Evolutionary conservation across 2,113 vertebrate species (phyloP).

Genomic region (Nothoprocta perdicaria): DNA sequence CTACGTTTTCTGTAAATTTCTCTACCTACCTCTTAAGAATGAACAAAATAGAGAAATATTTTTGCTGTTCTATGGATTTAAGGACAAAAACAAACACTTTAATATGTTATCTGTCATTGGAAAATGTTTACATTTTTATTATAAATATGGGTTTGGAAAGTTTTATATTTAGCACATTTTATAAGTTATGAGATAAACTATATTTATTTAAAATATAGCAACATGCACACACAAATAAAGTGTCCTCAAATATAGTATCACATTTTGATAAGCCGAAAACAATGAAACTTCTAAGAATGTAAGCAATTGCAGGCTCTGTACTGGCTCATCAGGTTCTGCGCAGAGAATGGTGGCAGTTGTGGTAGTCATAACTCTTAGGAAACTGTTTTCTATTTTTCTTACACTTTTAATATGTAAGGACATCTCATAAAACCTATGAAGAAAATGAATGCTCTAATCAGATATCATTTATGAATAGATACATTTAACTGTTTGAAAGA

Average conservation of each 20-base stretch:
- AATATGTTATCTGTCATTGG: neutral
- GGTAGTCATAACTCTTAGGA: neutral
- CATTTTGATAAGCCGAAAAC: neutral
- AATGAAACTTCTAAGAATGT: neutral
- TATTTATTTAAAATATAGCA: neutral
- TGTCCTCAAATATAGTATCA: neutral
- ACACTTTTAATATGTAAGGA: neutral
- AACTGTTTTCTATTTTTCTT: neutral
- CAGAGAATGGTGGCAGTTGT: neutral
- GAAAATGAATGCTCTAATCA: neutral
- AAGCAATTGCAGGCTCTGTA: neutral
- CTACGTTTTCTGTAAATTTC: neutral
- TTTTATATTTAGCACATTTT: neutral
- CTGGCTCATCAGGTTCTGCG: neutral
- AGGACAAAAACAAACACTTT: neutral
- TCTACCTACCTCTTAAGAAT: neutral
- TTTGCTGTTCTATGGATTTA: neutral
- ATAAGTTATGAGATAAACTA: neutral
- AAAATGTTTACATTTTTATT: neutral
- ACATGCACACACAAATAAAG: neutral
- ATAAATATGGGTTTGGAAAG: neutral
- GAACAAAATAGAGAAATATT: neutral
- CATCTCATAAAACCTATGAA: neutral
- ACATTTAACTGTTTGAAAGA: neutral
- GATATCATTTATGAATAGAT: neutral